Percentiles rank a stretch among this genome's conserved stretches.
These are phyloP conservation scores for Athalia circularis DNA, from an alignment of 2,888 invertebrate genomes.

Conservation along the genomic window DNA sequence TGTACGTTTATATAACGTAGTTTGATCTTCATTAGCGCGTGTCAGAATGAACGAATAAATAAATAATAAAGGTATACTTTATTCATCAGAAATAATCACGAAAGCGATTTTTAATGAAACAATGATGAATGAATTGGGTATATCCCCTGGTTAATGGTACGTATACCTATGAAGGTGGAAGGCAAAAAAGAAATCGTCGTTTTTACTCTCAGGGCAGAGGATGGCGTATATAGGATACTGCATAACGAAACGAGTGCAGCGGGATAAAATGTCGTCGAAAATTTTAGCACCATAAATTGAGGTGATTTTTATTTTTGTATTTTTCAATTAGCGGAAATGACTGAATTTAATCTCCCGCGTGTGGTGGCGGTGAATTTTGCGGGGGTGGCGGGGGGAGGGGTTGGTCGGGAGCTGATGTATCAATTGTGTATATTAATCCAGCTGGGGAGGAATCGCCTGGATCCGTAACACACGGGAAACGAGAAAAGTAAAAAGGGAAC, in stretches of 20 bases:
- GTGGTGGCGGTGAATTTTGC: not conserved
- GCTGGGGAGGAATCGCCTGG: conserved; percentile 22
- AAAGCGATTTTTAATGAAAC: not conserved
- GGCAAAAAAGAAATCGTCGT: too few species aligned
- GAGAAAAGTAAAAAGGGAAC: not conserved
- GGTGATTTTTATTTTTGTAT: conserved; percentile 18
- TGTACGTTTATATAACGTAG: too few species aligned
- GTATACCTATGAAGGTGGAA: too few species aligned
- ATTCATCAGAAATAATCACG: too few species aligned
- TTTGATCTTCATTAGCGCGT: too few species aligned
- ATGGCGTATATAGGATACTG: not conserved
- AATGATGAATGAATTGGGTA: not conserved
- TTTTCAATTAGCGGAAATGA: conserved; percentile 40
- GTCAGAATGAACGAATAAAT: too few species aligned
- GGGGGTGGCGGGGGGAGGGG: not conserved
- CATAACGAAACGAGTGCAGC: not conserved
- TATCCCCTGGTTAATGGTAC: too few species aligned
- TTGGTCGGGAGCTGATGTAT: conserved; percentile 19
- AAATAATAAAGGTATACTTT: too few species aligned
- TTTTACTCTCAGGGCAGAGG: too few species aligned
- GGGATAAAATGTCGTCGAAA: not conserved
- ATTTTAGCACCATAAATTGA: conserved; percentile 13
- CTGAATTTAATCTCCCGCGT: conserved; percentile 21
- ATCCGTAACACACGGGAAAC: not conserved
- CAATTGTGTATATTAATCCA: conserved; percentile 40